Evolutionary conservation across 2,888 invertebrate genomes (phyloP).

Genomic region (Dysmachus trigonus): DNA sequence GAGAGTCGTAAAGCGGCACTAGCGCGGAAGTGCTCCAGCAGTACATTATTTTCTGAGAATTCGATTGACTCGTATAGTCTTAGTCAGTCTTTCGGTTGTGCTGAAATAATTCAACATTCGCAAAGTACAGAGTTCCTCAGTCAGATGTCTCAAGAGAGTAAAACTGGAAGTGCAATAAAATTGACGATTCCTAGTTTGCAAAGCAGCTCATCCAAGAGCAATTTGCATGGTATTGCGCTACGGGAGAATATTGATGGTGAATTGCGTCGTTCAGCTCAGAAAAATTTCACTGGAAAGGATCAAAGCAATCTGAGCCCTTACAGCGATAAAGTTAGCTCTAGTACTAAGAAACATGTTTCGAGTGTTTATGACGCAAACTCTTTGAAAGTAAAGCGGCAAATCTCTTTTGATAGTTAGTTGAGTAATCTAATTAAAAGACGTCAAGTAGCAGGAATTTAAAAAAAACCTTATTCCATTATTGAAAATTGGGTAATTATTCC

Average conservation of each 20-base stretch:
- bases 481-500: neutral
- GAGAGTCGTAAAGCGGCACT: constrained; percentile 55
- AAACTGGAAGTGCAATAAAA: constrained; percentile 23
- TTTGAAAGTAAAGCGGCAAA: constrained; percentile 69
- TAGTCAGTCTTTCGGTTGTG: constrained; percentile 53
- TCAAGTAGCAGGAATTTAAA: neutral
- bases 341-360: neutral
- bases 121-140: constrained; percentile 29
- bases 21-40: neutral
- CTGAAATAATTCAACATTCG: neutral
- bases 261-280: constrained; percentile 59
- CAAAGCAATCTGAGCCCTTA: constrained; percentile 62
- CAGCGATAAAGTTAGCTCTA: constrained; percentile 43
- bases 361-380: constrained; percentile 47
- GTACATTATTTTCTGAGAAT: constrained; percentile 55
- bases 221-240: constrained; percentile 58
- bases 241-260: constrained; percentile 62
- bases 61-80: constrained; percentile 56
- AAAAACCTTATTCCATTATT: neutral
- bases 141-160: constrained; percentile 10
- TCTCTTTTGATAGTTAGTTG: constrained; percentile 68
- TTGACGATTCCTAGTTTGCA: constrained; percentile 54
- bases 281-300: constrained; percentile 62
- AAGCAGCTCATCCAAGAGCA: constrained; percentile 63
- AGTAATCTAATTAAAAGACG: neutral